These are phyloP conservation scores for Vanacampus margaritifer DNA, from an alignment of 2,113 vertebrate genomes.

Conservation along the genomic window DNA sequence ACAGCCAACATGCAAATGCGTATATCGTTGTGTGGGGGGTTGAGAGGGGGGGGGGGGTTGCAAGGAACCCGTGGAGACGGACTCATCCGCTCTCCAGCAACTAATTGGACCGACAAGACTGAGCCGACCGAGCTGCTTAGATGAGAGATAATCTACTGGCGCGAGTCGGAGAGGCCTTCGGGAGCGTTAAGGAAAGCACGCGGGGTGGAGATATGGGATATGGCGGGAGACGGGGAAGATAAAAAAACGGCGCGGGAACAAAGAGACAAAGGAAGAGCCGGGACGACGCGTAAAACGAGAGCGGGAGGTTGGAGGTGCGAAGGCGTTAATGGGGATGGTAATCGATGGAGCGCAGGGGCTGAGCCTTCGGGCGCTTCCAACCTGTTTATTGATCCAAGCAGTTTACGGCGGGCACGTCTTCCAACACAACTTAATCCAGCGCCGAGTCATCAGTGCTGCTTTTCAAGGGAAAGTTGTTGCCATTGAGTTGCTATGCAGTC, in stretches of 20 bases:
- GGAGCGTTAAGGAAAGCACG: slow-evolving; percentile 5
- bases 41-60: neutral
- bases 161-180: slow-evolving; percentile 46
- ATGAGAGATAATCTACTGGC: slow-evolving; percentile 58
- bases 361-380: slow-evolving; percentile 25
- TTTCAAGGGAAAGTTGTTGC: slow-evolving; percentile 10
- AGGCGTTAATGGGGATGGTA: slow-evolving; percentile 24
- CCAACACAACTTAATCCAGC: slow-evolving; percentile 33
- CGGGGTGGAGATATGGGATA: slow-evolving; percentile 21
- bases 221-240: slow-evolving; percentile 25
- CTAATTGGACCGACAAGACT: slow-evolving; percentile 51
- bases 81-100: slow-evolving; percentile 20
- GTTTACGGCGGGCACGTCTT: slow-evolving; percentile 20
- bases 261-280: slow-evolving; percentile 30
- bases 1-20: slow-evolving; percentile 13
- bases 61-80: slow-evolving; percentile 10
- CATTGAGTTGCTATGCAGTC: slow-evolving; percentile 1
- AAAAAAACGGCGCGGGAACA: slow-evolving; percentile 10
- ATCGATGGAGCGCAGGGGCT: slow-evolving; percentile 42
- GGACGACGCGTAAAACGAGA: slow-evolving; percentile 5
- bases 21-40: neutral
- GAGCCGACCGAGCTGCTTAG: slow-evolving; percentile 42
- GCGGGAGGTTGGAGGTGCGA: slow-evolving; percentile 13
- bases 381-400: slow-evolving; percentile 51
- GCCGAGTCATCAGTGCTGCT: slow-evolving; percentile 10